Evolutionary conservation across 2,888 invertebrate genomes (phyloP), one percentile per base, ranked within the genome.

Genomic region (Hypena proboscidalis): DNA sequence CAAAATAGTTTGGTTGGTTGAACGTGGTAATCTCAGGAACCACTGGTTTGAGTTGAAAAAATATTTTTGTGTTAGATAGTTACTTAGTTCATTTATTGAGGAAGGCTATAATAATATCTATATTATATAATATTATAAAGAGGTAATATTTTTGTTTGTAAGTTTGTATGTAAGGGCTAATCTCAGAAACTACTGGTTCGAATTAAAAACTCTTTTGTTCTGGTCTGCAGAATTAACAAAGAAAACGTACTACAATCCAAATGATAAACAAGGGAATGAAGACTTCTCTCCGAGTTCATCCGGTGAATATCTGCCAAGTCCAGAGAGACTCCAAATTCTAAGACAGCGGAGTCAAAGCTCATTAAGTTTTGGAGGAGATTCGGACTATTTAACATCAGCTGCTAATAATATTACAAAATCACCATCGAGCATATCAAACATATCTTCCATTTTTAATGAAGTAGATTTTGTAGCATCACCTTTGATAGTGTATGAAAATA

Each of bases 391-490:
- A 7, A 11, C 6, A 20, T 8, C 30, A 30, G n/a, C 6, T 9
- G 27, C 11, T 14, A 27, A 27, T 30, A 19, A 15, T 30, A 30
- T 19, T 29, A 30, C 30, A 30, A 30, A 15, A 33, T 19, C n/a
- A 11, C 8, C 13, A 33, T 22, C 25, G 21, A 32, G 20, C 19
- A 21, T 21, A 32, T 32, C 10, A 11, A 20, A 32, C 17, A 21
- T 21, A 32, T 21, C 20, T 32, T 21, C 20, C 20, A 21, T 10
- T 21, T 32, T 32, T 21, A 32, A 32, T 34, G 17, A 34, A 8
- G 25, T 8, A 25, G 25, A 25, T 25, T 25, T 25, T 30, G 15
- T 30, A 13, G 13, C 10, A 11, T 26, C 13, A 26, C 26, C 13
- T 26, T 26, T 26, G 13, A 26, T 26, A 26, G 13, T 21, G 20